Evolutionary conservation across 2,797 vertebrate species (phyloP), one percentile per base, ranked within the genome.

Genomic region (Furcifer pardalis): DNA sequence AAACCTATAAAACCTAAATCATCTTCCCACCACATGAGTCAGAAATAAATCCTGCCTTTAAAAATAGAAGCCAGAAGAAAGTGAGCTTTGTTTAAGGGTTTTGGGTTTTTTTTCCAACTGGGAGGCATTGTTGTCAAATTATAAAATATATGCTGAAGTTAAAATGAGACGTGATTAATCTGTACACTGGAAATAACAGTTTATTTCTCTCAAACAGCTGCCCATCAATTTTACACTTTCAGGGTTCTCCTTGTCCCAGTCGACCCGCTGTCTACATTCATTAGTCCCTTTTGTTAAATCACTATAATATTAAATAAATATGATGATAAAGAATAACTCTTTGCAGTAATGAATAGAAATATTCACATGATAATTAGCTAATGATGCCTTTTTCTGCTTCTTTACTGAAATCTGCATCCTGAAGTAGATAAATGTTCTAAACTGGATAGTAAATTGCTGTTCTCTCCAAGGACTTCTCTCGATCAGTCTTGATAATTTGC

Each of bases 401-500:
- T 91, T 84, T 87, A 42, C 79, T 91, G 87, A 73, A 65, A 90
- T 90, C 76, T 85, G 74, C 44, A 92, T 75, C 59, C 85, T 91
- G 77, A 84, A 89, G 94, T 94, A 94, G 93, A 93, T 85, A 91
- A 92, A 93, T 90, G 85, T 85, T 95, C 92, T 93, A 93, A 90
- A 63, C 77, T 69, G 59, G 60, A 84, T 91, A 91, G 84, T 82
- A 88, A 92, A 89, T 90, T 88, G 86, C 91, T 90, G 89, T 94
- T 93, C 89, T 93, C 93, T 91, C 92, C 76, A 62, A 89, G 94
- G 95, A 93, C 90, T 91, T 94, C 90, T 86, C 87, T 56, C 86
- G 90, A 94, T 95, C 92, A 87, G 84, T 94, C 93, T 94, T 90
- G 87, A 94, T 94, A 94, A 95, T 95, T 94, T 95, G 93, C 94